A percentile compares a stretch with the other conserved stretches of the same genome.
phyloP scores from a whole-genome alignment of 2,888 invertebrate species.

The Caenorhabditis macrosperma region DNA sequence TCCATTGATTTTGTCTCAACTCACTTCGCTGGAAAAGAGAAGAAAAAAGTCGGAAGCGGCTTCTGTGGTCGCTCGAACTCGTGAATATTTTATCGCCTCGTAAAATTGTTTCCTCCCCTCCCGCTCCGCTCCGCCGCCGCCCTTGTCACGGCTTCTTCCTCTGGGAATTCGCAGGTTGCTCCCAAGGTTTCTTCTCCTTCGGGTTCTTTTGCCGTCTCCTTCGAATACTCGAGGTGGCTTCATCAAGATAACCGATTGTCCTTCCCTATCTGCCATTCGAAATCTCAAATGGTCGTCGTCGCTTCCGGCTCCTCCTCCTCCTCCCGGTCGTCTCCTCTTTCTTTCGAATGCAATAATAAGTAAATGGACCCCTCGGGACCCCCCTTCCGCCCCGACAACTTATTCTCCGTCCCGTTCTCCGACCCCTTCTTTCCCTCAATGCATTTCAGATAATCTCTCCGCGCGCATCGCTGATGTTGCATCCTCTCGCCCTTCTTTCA shows the following conservation, averaged over 20 bases:
- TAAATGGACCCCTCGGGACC: slow-evolving; percentile 28
- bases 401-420: slow-evolving; percentile 6
- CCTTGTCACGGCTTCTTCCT: slow-evolving; percentile 7
- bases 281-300: not conserved
- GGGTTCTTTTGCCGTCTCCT: too few relatives aligned
- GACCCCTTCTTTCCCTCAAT: slow-evolving; percentile 2
- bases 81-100: slow-evolving; percentile 53
- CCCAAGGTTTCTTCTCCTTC: not conserved
- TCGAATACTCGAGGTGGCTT: too few relatives aligned
- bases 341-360: slow-evolving; percentile 3
- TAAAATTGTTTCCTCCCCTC: slow-evolving; percentile 43
- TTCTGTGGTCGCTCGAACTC: slow-evolving; percentile 25
- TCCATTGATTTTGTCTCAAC: slow-evolving; percentile 3
- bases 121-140: not conserved
- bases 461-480: not conserved
- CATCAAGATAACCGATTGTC: not conserved
- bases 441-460: slow-evolving; percentile 59
- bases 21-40: not conserved
- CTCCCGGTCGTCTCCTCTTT: too few relatives aligned
- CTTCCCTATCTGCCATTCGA: not conserved
- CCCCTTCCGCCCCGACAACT: slow-evolving; percentile 3
- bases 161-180: slow-evolving; percentile 35
- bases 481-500: slow-evolving; percentile 12
- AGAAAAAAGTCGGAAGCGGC: slow-evolving; percentile 2
- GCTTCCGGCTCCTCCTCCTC: slow-evolving; percentile 1